Conservation (phyloP, 2,888 invertebrate species). For the Hemicrepidius hirtus region DNA sequence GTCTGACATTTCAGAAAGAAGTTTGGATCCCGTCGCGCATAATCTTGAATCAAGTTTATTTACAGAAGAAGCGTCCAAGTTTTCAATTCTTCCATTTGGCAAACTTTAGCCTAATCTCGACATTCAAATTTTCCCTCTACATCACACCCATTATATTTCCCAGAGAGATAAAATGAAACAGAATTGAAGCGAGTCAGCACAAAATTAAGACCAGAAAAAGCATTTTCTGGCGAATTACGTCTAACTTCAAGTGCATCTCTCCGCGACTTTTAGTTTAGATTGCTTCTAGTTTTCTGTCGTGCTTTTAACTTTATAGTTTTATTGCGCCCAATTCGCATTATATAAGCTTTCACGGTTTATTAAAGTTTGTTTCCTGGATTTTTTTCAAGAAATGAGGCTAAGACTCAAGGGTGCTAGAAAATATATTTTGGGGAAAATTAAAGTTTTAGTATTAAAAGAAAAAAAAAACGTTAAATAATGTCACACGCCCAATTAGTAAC, state of each 20-base stretch:
- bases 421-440: not conserved
- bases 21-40: slow-evolving; percentile 55
- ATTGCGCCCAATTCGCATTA: slow-evolving; percentile 23
- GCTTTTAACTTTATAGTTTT: slow-evolving; percentile 23
- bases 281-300: slow-evolving; percentile 7
- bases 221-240: slow-evolving; percentile 4
- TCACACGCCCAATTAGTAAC: no score
- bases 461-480: no score
- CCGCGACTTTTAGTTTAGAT: slow-evolving; percentile 11
- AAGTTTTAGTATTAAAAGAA: no score
- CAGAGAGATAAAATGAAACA: not conserved
- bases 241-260: slow-evolving; percentile 20
- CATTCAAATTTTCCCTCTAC: slow-evolving; percentile 36
- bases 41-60: slow-evolving; percentile 58
- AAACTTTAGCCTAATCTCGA: slow-evolving; percentile 13
- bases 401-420: not conserved
- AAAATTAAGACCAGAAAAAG: slow-evolving; percentile 4
- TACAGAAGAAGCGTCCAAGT: slow-evolving; percentile 56
- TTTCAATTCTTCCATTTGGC: slow-evolving; percentile 44
- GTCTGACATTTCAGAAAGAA: slow-evolving; percentile 33
- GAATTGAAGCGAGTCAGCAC: not conserved
- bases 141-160: slow-evolving; percentile 16
- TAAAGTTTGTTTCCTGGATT: not conserved
- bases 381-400: not conserved
- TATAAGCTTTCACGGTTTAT: slow-evolving; percentile 15